These are phyloP conservation scores for Dusona sp. DNA, from an alignment of 2,888 invertebrate species.

Conservation along the genomic window DNA sequence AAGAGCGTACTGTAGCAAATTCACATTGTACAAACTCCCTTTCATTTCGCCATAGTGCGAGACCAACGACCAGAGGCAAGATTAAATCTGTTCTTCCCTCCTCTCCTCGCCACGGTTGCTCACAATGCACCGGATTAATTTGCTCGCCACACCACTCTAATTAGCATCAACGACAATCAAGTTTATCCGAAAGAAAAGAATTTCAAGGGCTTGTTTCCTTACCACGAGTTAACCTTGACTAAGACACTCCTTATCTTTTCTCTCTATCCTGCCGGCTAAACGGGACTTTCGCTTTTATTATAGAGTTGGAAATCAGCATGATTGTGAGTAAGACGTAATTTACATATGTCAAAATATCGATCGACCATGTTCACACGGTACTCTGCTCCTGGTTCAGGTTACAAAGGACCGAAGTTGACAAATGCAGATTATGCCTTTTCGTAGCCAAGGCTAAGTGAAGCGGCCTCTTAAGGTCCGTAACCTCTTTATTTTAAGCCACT, in stretches of 20 bases:
- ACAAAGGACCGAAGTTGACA: not conserved
- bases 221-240: not conserved
- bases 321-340: not conserved
- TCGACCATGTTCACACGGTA: not conserved
- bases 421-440: not conserved
- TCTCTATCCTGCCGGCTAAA: not conserved
- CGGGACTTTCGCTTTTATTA: not conserved
- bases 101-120: constrained; percentile 33
- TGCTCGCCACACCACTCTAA: constrained; percentile 55
- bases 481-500: not conserved
- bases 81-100: constrained; percentile 58
- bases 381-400: not conserved
- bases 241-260: constrained; percentile 5
- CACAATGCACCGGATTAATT: constrained; percentile 68
- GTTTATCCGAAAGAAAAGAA: constrained; percentile 27
- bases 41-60: constrained; percentile 26
- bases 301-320: not conserved
- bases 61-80: constrained; percentile 43
- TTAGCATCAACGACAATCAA: constrained; percentile 62
- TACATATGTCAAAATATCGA: not conserved
- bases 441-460: not conserved
- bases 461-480: not conserved
- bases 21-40: constrained; percentile 16
- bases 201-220: not conserved
- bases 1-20: constrained; percentile 16